These are phyloP conservation scores for Ypsolopha sequella DNA, from an alignment of 2,888 invertebrate species.

Conservation along the genomic window DNA sequence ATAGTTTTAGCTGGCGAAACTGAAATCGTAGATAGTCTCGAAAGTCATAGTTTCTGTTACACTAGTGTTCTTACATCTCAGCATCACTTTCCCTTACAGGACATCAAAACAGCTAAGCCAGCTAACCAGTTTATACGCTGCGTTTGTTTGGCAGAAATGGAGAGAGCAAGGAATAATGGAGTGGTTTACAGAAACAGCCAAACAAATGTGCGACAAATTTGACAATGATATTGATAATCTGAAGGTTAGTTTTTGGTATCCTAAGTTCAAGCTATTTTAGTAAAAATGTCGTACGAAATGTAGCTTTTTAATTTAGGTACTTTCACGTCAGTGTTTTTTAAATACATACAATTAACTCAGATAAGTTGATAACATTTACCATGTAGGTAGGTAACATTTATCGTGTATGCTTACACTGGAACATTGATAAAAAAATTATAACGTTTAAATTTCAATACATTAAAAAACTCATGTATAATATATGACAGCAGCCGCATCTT, in stretches of 20 bases:
- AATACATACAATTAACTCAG: not conserved
- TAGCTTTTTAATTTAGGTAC: not conserved
- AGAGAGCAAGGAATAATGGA: conserved; percentile 26
- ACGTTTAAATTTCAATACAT: too few relatives aligned
- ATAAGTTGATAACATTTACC: too few relatives aligned
- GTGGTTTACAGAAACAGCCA: conserved; percentile 27
- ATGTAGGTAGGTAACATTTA: too few relatives aligned
- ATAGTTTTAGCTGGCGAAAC: too few relatives aligned
- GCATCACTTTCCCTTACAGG: conserved; percentile 14
- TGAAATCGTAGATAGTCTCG: too few relatives aligned
- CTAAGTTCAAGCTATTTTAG: too few relatives aligned
- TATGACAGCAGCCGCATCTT: too few relatives aligned
- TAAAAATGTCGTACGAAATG: conserved; percentile 15
- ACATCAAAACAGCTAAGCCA: conserved; percentile 16
- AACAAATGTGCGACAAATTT: conserved; percentile 15
- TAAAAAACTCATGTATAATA: too few relatives aligned
- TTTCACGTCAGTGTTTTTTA: not conserved
- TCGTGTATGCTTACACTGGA: too few relatives aligned
- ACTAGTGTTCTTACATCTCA: conserved; percentile 1
- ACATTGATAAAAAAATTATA: too few relatives aligned
- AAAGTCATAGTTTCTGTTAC: too few relatives aligned
- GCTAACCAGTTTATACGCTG: conserved; percentile 25
- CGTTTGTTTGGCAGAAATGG: conserved; percentile 27
- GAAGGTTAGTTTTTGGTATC: too few relatives aligned
- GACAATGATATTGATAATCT: conserved; percentile 6